phyloP scores from a whole-genome alignment of 1,140 invertebrate genomes.

The Anastrepha ludens region DNA sequence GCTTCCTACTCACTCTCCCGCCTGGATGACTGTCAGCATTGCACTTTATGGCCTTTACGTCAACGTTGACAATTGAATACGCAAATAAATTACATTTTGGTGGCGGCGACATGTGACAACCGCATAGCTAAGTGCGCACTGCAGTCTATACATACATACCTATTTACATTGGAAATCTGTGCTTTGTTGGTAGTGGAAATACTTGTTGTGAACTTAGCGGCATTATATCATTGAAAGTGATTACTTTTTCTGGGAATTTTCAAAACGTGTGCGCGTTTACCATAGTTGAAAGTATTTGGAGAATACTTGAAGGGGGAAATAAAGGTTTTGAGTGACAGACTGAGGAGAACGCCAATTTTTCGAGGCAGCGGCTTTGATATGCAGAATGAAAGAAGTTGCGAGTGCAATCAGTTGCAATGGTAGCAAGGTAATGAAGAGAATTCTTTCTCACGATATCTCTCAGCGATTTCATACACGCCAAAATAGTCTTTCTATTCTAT shows the following conservation, averaged over 20 bases:
- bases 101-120: constrained; percentile 47
- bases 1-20: constrained; percentile 18
- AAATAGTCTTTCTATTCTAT: too few species aligned
- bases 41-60: constrained; percentile 50
- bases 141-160: neutral
- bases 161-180: constrained; percentile 42
- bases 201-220: constrained; percentile 41
- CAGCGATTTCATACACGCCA: too few species aligned
- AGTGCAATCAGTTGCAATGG: too few species aligned
- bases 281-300: neutral
- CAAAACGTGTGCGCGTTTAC: neutral
- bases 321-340: neutral
- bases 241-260: constrained; percentile 50
- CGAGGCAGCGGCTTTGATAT: neutral
- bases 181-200: neutral
- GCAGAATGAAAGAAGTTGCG: too few species aligned
- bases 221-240: constrained; percentile 46
- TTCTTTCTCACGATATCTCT: too few species aligned
- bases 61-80: constrained; percentile 53
- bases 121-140: constrained; percentile 28
- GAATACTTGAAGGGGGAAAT: neutral
- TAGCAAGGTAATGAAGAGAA: too few species aligned
- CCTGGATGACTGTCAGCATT: constrained; percentile 38
- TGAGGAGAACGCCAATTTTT: neutral
- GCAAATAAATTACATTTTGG: constrained; percentile 52